Evolutionary conservation across 2,797 vertebrate species (phyloP).

Genomic region (Mionectes olivaceus): DNA sequence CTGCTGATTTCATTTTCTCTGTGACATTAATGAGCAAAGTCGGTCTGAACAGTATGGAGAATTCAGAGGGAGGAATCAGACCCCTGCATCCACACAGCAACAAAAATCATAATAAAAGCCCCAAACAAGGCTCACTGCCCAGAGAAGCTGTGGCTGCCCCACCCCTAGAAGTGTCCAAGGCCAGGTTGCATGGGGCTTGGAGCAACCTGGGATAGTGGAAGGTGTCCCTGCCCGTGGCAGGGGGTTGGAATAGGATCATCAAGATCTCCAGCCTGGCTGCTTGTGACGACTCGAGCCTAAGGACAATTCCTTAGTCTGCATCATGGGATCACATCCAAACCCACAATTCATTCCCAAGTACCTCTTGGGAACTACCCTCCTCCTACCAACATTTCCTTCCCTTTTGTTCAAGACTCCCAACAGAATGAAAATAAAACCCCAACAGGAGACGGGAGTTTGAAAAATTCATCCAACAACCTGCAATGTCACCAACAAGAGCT

Average conservation of each 20-base stretch:
- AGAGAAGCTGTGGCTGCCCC: background rate
- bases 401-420: background rate
- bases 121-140: background rate
- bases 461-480: background rate
- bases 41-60: fast-evolving
- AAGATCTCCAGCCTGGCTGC: background rate
- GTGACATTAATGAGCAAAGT: background rate
- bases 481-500: background rate
- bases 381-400: background rate
- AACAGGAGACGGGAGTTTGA: fast-evolving
- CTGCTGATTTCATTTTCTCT: background rate
- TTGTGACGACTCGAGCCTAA: fast-evolving
- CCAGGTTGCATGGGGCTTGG: background rate
- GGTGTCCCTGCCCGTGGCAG: background rate
- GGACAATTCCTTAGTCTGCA: background rate
- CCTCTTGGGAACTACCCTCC: background rate
- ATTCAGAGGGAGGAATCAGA: background rate
- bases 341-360: background rate
- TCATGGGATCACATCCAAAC: background rate
- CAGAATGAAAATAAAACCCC: background rate
- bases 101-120: background rate
- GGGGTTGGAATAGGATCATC: background rate
- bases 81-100: fast-evolving
- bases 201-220: background rate
- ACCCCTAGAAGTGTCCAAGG: background rate